Conservation (phyloP, 2,113 vertebrate genomes). For the Paracanthobrama guichenoti region DNA sequence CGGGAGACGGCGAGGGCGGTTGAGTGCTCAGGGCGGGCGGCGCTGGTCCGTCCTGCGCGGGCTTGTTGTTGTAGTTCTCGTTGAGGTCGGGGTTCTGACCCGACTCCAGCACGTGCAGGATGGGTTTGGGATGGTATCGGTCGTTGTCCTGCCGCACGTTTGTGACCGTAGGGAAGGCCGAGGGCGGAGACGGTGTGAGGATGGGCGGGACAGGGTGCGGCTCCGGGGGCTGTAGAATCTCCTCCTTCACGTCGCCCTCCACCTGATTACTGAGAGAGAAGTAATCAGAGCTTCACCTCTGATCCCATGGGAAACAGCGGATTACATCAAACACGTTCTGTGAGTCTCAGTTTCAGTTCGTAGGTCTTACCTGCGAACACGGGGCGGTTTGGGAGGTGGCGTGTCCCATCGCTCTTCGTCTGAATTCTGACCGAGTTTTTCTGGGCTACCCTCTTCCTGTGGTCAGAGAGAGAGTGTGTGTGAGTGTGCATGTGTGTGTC, state of each 20-base stretch:
- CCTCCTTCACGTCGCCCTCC: constrained; percentile 94
- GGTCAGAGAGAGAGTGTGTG: not conserved
- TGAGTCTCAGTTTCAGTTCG: no score
- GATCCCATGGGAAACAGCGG: no score
- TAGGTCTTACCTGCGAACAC: constrained; percentile 87
- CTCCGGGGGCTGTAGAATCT: constrained; percentile 96
- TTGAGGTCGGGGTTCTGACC: constrained; percentile 86
- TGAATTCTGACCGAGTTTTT: constrained; percentile 78
- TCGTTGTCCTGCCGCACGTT: constrained; percentile 94
- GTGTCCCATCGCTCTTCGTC: constrained; percentile 87
- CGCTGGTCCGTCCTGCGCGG: constrained; percentile 51
- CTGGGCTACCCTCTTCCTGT: constrained; percentile 88
- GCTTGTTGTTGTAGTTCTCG: constrained; percentile 87
- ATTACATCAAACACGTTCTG: no score
- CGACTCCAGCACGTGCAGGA: constrained; percentile 86
- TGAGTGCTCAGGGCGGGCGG: no score
- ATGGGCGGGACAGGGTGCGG: constrained; percentile 96
- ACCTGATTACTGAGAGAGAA: constrained; percentile 74
- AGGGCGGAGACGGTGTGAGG: constrained; percentile 93
- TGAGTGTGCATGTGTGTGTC: not conserved
- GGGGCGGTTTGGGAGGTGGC: constrained; percentile 94
- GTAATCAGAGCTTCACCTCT: not conserved
- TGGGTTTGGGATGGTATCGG: constrained; percentile 96
- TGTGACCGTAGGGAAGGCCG: constrained; percentile 93
- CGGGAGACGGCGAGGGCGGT: no score